These are phyloP conservation scores for Phyllostomus hastatus DNA, from an alignment of 2,113 vertebrate species.

Conservation along the genomic window DNA sequence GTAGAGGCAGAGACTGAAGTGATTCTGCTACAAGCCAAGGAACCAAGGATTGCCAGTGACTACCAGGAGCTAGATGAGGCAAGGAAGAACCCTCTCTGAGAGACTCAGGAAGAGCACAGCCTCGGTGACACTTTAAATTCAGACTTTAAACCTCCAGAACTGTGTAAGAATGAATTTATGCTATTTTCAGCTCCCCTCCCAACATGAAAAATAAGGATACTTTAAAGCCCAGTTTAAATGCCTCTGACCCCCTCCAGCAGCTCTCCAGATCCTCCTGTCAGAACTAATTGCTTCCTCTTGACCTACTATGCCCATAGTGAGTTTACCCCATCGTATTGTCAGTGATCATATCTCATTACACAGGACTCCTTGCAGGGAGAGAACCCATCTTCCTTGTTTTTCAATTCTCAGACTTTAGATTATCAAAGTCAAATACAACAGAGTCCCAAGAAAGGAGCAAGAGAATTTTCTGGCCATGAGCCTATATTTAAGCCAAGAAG, in stretches of 20 bases:
- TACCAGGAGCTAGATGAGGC: background rate
- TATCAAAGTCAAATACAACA: background rate
- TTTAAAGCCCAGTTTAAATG: background rate
- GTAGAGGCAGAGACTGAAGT: background rate
- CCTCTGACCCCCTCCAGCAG: background rate
- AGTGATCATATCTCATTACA: background rate
- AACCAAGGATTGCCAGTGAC: background rate
- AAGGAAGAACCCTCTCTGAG: background rate
- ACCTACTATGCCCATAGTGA: rapidly evolving
- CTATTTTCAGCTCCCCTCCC: background rate
- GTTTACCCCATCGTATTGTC: too few relatives aligned
- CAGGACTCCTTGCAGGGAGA: background rate
- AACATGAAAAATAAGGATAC: background rate
- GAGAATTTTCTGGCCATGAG: background rate
- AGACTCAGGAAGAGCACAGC: background rate
- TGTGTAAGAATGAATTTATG: background rate
- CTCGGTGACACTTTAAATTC: background rate
- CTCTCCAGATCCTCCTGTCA: background rate
- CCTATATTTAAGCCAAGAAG: slow-evolving; percentile 51
- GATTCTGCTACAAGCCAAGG: too few relatives aligned
- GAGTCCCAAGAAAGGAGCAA: background rate
- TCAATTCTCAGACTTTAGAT: background rate
- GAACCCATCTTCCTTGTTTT: background rate
- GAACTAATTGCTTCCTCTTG: background rate
- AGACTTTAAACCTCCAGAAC: background rate